Evolutionary conservation across 1,140 invertebrate species (phyloP), one percentile per base, ranked within the genome.

Genomic region (Stegodyphus mimosarum): DNA sequence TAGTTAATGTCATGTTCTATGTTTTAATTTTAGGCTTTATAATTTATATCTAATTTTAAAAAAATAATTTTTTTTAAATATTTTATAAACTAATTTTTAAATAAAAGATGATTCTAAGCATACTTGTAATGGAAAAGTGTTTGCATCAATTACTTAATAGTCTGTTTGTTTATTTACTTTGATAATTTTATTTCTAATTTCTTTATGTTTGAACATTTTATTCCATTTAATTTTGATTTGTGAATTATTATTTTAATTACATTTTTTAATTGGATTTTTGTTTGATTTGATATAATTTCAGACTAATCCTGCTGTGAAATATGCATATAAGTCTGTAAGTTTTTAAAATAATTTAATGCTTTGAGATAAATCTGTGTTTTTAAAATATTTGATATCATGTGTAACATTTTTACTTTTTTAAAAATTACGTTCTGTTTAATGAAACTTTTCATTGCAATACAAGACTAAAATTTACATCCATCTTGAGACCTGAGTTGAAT

Each of bases 301-400:
- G 83, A 86, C 83, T 66, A 96, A 96, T 92, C 95, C 95, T 87
- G 94, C 95, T 88, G 92, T 95, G 88, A 95, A 95, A 91, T 94
- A 93, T 89, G 95, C 95, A 87, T 94, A 95, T 71, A 95, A 95
- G 92, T 66, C 55, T 72, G 87, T 88, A 50, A 86, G 81, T 84
- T 87, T 71, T 72, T 5, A 60, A 33, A 60, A 60, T 10, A 60
- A 60, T 15, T 60, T 60, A 10, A 60, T 60, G 55, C 9, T 2
- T 60, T 60, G 1, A 15, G 0, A 5, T 60, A 1, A 60, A 60
- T 60, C 5, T 60, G 55, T 1, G 15, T 60, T 60, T 60, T 33
- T 33, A 1, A 33, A 33, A 33, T 33, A 33, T 33, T 33, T 3
- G 3, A 60, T 60, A 2, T 60, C 55, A 9, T 60, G 15, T 60